A percentile compares a stretch with the other conserved stretches of the same genome.
These are phyloP conservation scores for Rutpela maculata DNA, from an alignment of 2,888 invertebrate genomes.

Conservation along the genomic window DNA sequence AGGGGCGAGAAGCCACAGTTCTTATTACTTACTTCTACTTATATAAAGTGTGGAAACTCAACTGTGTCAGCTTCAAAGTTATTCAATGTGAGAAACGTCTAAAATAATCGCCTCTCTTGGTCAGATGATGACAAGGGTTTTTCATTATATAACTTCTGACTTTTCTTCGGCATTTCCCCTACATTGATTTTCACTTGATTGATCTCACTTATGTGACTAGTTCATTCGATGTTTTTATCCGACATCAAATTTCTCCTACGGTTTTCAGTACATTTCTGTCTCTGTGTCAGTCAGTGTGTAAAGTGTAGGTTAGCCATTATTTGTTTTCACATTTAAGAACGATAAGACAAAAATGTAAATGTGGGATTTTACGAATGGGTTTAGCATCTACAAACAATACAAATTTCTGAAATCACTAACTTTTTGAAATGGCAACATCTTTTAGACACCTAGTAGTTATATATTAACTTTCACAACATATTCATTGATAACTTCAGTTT, in stretches of 20 bases:
- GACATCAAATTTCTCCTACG: slow-evolving; percentile 11
- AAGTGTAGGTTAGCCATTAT: neutral
- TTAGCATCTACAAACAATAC: no score
- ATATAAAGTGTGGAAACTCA: neutral
- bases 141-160: slow-evolving; percentile 26
- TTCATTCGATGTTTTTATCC: slow-evolving; percentile 21
- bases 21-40: neutral
- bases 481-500: no score
- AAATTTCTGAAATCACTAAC: no score
- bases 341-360: no score
- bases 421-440: no score
- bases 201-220: slow-evolving; percentile 34
- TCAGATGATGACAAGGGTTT: slow-evolving; percentile 37
- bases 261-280: neutral
- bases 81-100: slow-evolving; percentile 18
- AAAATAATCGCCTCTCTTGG: slow-evolving; percentile 23
- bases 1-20: no score
- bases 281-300: neutral
- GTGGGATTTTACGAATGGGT: no score
- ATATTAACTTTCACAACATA: no score
- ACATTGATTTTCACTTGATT: slow-evolving; percentile 35
- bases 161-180: slow-evolving; percentile 11
- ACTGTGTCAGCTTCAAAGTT: neutral
- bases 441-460: no score
- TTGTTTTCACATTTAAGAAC: no score